These are phyloP conservation scores for Oxyura jamaicensis DNA, from an alignment of 2,113 vertebrate species.

Conservation along the genomic window DNA sequence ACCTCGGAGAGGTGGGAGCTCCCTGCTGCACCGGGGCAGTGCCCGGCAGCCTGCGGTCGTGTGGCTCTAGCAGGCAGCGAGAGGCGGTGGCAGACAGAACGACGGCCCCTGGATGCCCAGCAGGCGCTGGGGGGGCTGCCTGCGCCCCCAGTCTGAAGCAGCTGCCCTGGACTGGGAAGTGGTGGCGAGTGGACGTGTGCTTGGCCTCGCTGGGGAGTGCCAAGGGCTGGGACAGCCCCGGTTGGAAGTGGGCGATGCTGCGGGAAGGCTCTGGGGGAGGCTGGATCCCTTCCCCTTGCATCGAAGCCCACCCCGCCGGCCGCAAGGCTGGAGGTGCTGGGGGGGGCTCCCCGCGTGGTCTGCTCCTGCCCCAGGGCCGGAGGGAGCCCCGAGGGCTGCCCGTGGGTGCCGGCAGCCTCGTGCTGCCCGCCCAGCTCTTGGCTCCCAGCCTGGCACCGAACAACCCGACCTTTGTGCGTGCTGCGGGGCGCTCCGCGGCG, in stretches of 20 bases:
- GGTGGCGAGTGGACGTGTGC: neutral
- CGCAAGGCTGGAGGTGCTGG: neutral
- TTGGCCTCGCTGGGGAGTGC: neutral
- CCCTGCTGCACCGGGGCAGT: neutral
- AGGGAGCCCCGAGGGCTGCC: neutral
- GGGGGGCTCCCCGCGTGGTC: neutral
- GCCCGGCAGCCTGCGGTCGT: neutral
- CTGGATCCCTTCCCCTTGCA: neutral
- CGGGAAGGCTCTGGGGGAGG: neutral
- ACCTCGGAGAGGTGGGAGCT: neutral
- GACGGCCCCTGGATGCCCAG: neutral
- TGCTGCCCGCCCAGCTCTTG: neutral
- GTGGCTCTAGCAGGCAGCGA: neutral
- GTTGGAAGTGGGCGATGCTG: neutral
- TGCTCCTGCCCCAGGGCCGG: neutral
- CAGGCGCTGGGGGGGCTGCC: rapidly evolving
- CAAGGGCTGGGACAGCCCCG: neutral
- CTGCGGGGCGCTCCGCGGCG: rapidly evolving
- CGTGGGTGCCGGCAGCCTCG: neutral
- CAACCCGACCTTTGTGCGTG: constrained; percentile 66
- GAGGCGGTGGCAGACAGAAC: neutral
- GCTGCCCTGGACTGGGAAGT: neutral
- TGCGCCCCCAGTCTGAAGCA: rapidly evolving
- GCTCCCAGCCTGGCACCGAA: neutral
- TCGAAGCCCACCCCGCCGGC: neutral